These are phyloP conservation scores for Adrianichthys oophorus DNA, from an alignment of 2,797 vertebrate genomes.

Conservation along the genomic window DNA sequence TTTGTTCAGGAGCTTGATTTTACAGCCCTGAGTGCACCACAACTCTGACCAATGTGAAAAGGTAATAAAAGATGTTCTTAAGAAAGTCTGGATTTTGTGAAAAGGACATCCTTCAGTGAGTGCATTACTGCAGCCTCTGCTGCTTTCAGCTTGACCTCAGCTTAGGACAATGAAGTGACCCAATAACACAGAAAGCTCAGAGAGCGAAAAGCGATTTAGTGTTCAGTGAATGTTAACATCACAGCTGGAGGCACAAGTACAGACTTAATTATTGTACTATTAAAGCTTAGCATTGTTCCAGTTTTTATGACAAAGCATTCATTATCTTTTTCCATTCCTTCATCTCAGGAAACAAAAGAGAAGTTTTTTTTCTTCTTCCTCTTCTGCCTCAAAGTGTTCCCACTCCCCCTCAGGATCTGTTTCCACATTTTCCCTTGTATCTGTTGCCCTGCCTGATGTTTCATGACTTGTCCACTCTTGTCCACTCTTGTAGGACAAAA, in stretches of 20 bases:
- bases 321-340: not conserved
- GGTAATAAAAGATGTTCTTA: not conserved
- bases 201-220: conserved; percentile 22
- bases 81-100: not conserved
- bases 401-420: conserved; percentile 5
- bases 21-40: not conserved
- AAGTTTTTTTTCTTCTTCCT: not conserved
- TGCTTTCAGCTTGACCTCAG: not conserved
- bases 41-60: conserved; percentile 4
- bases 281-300: not conserved
- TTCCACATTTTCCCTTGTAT: conserved; percentile 16
- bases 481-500: conserved; percentile 24
- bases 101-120: not conserved
- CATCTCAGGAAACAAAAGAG: conserved; percentile 5
- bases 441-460: conserved; percentile 13
- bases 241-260: conserved; percentile 17
- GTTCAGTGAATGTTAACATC: conserved; percentile 53
- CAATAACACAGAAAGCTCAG: conserved; percentile 22
- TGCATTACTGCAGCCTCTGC: not conserved
- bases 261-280: conserved; percentile 12
- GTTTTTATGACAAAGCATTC: not conserved
- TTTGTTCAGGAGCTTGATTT: conserved; percentile 2
- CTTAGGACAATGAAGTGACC: conserved; percentile 23
- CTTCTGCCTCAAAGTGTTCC: conserved; percentile 1
- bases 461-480: conserved; percentile 41